Conservation (phyloP, 2,113 vertebrate species). For the Platycercus adscitus region DNA sequence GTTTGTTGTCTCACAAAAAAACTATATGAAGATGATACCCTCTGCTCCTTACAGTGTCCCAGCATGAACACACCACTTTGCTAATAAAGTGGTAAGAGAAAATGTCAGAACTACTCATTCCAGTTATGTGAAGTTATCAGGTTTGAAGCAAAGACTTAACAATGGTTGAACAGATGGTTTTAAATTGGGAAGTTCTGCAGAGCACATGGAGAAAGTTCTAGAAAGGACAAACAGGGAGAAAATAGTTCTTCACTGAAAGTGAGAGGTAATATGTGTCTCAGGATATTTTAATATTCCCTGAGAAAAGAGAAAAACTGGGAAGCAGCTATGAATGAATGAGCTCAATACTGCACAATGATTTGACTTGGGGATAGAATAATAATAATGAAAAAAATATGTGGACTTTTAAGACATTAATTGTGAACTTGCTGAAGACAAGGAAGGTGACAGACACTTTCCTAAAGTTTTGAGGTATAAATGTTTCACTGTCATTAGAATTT, state of each 20-base stretch:
- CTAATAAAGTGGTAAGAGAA: not conserved
- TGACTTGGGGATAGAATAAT: not conserved
- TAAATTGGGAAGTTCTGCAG: constrained; percentile 9
- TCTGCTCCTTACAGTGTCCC: not conserved
- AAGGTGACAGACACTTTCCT: not conserved
- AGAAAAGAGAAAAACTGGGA: not conserved
- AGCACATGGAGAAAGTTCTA: not conserved
- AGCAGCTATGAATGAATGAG: not conserved
- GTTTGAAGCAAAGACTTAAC: constrained; percentile 24
- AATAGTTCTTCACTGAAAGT: not conserved
- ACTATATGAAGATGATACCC: not conserved
- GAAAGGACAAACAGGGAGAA: constrained; percentile 9
- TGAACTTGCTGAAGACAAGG: not conserved
- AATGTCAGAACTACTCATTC: not conserved
- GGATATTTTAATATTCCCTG: not conserved
- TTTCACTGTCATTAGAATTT: not conserved
- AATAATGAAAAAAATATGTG: not conserved
- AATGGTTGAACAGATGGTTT: constrained; percentile 20
- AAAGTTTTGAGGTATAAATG: not conserved
- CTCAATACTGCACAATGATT: not conserved
- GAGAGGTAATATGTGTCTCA: not conserved
- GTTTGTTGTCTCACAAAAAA: constrained; percentile 11
- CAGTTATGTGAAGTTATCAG: not conserved
- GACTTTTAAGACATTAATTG: not conserved
- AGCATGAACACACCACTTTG: not conserved